phyloP scores from a whole-genome alignment of 2,888 invertebrate genomes.

The Melinaea menophilus region DNA sequence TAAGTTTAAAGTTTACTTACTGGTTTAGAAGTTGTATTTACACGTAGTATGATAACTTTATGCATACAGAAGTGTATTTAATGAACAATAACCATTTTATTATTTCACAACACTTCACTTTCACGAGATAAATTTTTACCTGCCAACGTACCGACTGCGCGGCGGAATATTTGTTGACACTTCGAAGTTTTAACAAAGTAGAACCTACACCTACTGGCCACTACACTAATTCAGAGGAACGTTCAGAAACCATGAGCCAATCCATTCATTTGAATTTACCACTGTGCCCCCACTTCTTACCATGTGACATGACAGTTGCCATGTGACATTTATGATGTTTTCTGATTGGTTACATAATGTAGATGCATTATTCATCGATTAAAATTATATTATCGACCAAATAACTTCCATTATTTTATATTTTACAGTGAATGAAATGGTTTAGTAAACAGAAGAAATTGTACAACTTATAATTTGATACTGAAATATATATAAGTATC shows the following conservation, averaged over 20 bases:
- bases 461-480: too few relatives aligned
- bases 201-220: conserved; percentile 13
- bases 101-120: conserved; percentile 60
- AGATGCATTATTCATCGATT: not conserved
- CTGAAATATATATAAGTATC: too few relatives aligned
- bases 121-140: conserved; percentile 48
- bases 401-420: too few relatives aligned
- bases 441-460: too few relatives aligned
- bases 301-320: conserved; percentile 10
- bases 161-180: conserved; percentile 46
- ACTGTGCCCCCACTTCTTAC: conserved; percentile 9
- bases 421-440: too few relatives aligned
- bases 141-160: conserved; percentile 44
- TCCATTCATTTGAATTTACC: conserved; percentile 15
- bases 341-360: conserved; percentile 13
- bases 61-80: conserved; percentile 45
- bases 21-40: conserved; percentile 24
- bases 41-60: conserved; percentile 34
- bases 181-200: conserved; percentile 16
- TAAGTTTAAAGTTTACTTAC: conserved; percentile 44
- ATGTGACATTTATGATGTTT: conserved; percentile 23
- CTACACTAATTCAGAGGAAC: conserved; percentile 13
- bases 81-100: conserved; percentile 64
- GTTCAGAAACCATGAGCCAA: conserved; percentile 31
- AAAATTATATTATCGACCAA: too few relatives aligned